A percentile compares a stretch with the other conserved stretches of the same genome.
Conservation (phyloP, 1,140 invertebrate species). For the Meteorus sp. region DNA sequence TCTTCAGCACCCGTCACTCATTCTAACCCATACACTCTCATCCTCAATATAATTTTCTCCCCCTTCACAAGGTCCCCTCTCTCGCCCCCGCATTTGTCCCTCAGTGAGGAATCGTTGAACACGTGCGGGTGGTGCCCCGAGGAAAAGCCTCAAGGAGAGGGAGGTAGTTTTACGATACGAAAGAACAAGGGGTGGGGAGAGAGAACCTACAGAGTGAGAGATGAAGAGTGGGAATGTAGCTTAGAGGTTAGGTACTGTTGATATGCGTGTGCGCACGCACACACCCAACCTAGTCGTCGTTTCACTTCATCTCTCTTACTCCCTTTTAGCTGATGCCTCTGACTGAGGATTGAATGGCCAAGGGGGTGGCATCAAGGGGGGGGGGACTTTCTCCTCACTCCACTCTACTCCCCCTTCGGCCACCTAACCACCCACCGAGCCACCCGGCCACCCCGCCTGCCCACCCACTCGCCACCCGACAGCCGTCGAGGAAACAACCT, state of each 20-base stretch:
- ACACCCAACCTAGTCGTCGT: not conserved
- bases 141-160: not conserved
- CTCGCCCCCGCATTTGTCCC: not conserved
- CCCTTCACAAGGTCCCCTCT: constrained; percentile 14
- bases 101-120: too few species aligned
- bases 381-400: constrained; percentile 51
- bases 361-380: constrained; percentile 49
- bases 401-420: constrained; percentile 42
- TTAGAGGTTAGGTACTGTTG: not conserved
- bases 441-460: constrained; percentile 57
- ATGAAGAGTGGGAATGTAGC: not conserved
- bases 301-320: constrained; percentile 4
- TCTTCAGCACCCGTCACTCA: too few species aligned
- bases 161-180: too few species aligned
- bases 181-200: not conserved
- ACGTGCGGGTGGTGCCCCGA: constrained; percentile 1
- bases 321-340: constrained; percentile 38
- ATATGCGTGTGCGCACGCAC: constrained; percentile 18
- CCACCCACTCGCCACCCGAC: constrained; percentile 60
- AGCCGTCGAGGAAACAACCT: constrained; percentile 60
- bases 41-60: too few species aligned
- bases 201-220: not conserved
- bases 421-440: constrained; percentile 46
- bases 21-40: too few species aligned
- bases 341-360: constrained; percentile 44